phyloP scores from a whole-genome alignment of 2,888 invertebrate genomes.

The Ochropacha duplaris region DNA sequence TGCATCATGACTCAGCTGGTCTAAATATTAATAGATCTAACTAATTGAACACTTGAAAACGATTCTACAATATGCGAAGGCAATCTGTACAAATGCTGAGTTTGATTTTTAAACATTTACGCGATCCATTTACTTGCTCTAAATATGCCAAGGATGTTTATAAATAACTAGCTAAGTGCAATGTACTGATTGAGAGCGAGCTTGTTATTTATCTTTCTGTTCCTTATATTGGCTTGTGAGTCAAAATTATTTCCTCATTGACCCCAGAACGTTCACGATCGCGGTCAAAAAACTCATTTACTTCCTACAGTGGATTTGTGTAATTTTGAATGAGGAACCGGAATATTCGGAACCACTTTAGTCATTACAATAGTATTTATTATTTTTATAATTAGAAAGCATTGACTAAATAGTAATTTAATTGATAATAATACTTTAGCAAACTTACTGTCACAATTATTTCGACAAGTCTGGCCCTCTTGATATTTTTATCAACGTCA shows the following conservation, averaged over 20 bases:
- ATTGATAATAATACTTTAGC: background rate
- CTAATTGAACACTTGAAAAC: background rate
- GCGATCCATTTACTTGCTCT: constrained; percentile 24
- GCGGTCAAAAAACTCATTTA: background rate
- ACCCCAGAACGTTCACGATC: background rate
- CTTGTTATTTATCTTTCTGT: background rate
- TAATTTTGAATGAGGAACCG: background rate
- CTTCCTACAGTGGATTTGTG: background rate
- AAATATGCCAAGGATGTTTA: constrained; percentile 46
- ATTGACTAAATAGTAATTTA: too few species aligned
- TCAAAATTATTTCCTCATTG: constrained; percentile 1
- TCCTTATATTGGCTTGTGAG: background rate
- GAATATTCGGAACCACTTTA: background rate
- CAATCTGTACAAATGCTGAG: background rate
- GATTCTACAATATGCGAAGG: background rate
- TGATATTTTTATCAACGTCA: background rate
- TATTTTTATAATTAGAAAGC: background rate
- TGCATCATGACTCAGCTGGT: too few species aligned
- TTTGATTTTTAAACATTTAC: background rate
- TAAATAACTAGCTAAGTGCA: constrained; percentile 36
- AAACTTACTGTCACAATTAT: background rate
- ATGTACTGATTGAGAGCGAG: background rate
- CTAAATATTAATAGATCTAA: too few species aligned
- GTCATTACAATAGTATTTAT: background rate
- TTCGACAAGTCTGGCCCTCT: background rate